Percentiles rank a stretch among this genome's conserved stretches.
phyloP scores from a whole-genome alignment of 2,888 invertebrate species.

The Andricus quercusramuli region DNA sequence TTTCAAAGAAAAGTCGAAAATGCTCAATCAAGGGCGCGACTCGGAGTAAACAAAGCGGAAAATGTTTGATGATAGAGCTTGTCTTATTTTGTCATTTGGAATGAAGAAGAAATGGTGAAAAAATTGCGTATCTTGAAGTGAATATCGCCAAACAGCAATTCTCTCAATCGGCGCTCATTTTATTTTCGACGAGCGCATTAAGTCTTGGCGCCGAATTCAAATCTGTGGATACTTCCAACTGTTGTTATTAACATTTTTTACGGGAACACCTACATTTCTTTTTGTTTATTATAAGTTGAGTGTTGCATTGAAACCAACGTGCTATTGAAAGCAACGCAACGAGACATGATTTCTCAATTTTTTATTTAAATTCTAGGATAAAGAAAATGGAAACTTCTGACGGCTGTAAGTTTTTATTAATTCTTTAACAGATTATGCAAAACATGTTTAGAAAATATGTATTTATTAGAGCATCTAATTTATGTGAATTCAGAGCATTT shows the following conservation, averaged over 20 bases:
- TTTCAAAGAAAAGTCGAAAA: constrained; percentile 9
- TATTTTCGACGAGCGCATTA: not conserved
- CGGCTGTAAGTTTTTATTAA: not conserved
- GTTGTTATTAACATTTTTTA: not conserved
- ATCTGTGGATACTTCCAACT: not conserved
- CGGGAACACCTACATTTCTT: not conserved
- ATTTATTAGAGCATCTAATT: not conserved
- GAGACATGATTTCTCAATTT: not conserved
- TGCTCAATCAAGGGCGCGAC: not conserved
- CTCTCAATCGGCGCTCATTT: constrained; percentile 14
- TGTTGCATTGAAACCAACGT: not conserved
- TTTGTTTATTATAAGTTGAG: not conserved
- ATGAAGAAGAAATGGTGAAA: not conserved
- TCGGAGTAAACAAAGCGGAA: constrained; percentile 18
- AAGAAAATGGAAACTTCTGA: not conserved
- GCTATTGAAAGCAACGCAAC: too few relatives aligned
- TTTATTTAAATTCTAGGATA: not conserved
- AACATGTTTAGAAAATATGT: not conserved
- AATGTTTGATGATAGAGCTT: not conserved
- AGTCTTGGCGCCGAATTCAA: constrained; percentile 9
- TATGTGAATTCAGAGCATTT: not conserved
- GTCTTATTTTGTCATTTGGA: not conserved
- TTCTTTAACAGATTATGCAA: not conserved
- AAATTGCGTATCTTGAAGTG: not conserved
- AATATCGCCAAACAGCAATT: constrained; percentile 13